phyloP scores from a whole-genome alignment of 53 echinoderm and acorn worm genomes.

The Patiria pectinifera region DNA sequence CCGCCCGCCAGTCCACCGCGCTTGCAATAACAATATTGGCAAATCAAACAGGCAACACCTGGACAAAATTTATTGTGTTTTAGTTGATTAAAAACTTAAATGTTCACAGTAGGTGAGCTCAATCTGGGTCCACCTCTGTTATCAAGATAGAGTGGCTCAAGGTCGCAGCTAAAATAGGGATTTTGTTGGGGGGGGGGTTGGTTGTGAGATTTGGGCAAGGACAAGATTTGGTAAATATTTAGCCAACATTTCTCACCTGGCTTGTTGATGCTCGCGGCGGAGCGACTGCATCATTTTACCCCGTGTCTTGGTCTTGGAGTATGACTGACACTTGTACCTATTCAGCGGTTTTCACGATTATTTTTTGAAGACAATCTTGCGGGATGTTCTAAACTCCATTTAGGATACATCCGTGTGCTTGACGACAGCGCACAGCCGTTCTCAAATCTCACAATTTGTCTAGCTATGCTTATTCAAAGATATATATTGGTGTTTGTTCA shows the following conservation, averaged over 20 bases:
- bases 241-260: constrained; percentile 61
- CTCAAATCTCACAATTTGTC: too few species aligned
- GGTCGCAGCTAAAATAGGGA: constrained; percentile 5
- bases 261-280: constrained; percentile 48
- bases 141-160: constrained; percentile 7
- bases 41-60: constrained; percentile 49
- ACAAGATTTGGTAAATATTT: constrained; percentile 54
- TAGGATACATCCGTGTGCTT: too few species aligned
- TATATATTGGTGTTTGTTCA: too few species aligned
- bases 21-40: constrained; percentile 52
- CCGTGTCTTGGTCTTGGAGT: neutral
- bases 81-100: constrained; percentile 40
- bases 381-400: too few species aligned
- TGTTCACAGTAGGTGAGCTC: constrained; percentile 25
- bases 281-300: neutral
- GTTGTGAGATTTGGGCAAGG: constrained; percentile 26
- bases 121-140: neutral
- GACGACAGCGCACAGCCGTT: too few species aligned
- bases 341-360: neutral
- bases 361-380: neutral
- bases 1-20: neutral
- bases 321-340: neutral
- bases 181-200: neutral
- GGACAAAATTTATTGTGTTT: constrained; percentile 11
- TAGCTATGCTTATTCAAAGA: too few species aligned